phyloP scores from a whole-genome alignment of 2,797 vertebrate genomes.

The Sebastes alutus region DNA sequence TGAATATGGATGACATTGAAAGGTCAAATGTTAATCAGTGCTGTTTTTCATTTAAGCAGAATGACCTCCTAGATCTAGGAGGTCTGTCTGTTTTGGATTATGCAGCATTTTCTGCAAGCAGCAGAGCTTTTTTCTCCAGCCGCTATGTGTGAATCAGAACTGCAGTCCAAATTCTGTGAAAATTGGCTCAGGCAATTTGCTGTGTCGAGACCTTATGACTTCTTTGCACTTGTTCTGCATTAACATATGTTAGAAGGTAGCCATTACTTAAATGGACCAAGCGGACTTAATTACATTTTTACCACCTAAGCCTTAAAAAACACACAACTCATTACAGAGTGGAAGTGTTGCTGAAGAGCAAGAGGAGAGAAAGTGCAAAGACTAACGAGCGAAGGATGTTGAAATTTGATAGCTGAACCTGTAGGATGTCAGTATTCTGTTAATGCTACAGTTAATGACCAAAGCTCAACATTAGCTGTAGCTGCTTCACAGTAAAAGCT shows the following conservation, averaged over 20 bases:
- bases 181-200: conserved; percentile 29
- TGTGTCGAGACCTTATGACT: conserved; percentile 10
- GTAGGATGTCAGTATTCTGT: conserved; percentile 15
- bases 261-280: conserved; percentile 36
- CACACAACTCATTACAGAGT: conserved; percentile 35
- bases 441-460: conserved; percentile 26
- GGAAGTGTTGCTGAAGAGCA: conserved; percentile 15
- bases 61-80: conserved; percentile 33
- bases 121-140: not conserved
- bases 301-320: conserved; percentile 23
- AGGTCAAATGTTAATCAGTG: conserved; percentile 74
- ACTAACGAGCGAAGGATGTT: conserved; percentile 13
- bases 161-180: conserved; percentile 1
- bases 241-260: conserved; percentile 34
- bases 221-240: conserved; percentile 23
- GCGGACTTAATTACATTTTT: conserved; percentile 37
- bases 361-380: conserved; percentile 11
- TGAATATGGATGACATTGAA: conserved; percentile 67
- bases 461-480: conserved; percentile 25
- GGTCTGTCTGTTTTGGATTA: conserved; percentile 58
- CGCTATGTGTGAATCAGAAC: conserved; percentile 15
- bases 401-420: conserved; percentile 25
- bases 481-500: conserved; percentile 15
- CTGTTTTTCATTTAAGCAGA: conserved; percentile 63
- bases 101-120: conserved; percentile 30